phyloP scores from a whole-genome alignment of 2,888 invertebrate species.

The Caenorhabditis sp. region DNA sequence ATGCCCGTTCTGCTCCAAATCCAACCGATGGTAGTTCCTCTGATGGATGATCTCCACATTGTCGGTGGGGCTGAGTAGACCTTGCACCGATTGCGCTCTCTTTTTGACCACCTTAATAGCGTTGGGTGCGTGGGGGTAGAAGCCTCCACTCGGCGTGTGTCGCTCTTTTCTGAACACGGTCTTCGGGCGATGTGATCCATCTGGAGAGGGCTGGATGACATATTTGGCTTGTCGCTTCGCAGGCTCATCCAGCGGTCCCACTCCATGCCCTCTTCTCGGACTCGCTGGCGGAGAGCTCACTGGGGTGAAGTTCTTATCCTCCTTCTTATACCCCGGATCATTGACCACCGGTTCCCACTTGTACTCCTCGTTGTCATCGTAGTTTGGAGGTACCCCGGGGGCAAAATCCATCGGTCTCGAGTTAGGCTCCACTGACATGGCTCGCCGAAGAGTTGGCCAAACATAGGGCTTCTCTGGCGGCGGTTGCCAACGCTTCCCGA shows the following conservation, averaged over 20 bases:
- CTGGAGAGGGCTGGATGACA: conserved; percentile 78
- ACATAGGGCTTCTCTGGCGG: conserved; percentile 83
- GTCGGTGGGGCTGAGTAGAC: conserved; percentile 59
- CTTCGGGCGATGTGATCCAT: conserved; percentile 82
- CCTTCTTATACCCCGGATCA: conserved; percentile 81
- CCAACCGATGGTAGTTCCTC: conserved; percentile 74
- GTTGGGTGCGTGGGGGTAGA: conserved; percentile 82
- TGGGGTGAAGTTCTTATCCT: conserved; percentile 83
- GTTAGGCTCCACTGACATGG: conserved; percentile 75
- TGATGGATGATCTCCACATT: conserved; percentile 75
- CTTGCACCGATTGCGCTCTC: conserved; percentile 68
- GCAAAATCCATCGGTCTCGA: conserved; percentile 68
- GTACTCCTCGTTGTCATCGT: conserved; percentile 76
- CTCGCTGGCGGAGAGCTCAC: conserved; percentile 79
- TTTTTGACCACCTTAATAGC: conserved; percentile 78
- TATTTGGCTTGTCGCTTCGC: conserved; percentile 79
- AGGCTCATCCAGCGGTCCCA: conserved; percentile 80
- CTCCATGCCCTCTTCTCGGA: conserved; percentile 74
- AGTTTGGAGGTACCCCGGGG: conserved; percentile 62
- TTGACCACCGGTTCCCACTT: conserved; percentile 80
- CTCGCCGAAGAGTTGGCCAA: conserved; percentile 73
- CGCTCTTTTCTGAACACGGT: conserved; percentile 78
- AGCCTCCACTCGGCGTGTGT: conserved; percentile 80
- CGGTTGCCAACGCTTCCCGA: conserved; percentile 83
- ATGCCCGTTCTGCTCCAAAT: conserved; percentile 56